Evolutionary conservation across 2,797 vertebrate genomes (phyloP), one percentile per base, ranked within the genome.

Genomic region (Arremon brunneinucha): DNA sequence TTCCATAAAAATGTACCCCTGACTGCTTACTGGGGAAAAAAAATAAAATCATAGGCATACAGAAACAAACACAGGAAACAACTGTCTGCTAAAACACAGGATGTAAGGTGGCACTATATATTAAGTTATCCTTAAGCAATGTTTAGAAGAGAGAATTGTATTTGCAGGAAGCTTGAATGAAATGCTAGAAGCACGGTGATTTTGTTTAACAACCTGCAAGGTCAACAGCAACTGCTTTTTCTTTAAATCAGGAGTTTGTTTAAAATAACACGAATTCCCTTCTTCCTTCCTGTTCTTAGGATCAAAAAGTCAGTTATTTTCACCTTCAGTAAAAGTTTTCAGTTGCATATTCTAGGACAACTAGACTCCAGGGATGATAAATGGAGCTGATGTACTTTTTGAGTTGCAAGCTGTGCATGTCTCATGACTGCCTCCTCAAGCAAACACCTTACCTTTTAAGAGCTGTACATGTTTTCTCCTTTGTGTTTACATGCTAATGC

Each of bases 381-480:
- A 49, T n/a, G 81, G 84, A 87, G 80, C 62, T 93, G 63, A 94
- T 5, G 26, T 35, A 89, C 43, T 87, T 82, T 94, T 82, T 85
- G 78, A 96, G 56, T 22, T 60, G 57, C 76, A 95, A 96, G 94
- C 78, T 94, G 95, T 55, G 75, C 43, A 47, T 47, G 78, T 82
- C 78, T 94, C 90, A 93, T 2, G 21, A 89, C 90, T 97, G 87
- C 95, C 94, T 96, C 80, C 96, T 94, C 78, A 59, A 91, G 95
- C 79, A 71, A 89, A 89, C 63, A 77, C 78, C 97, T 98, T 98
- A 98, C 98, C 98, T 98, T 96, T 96, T 68, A 97, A 86, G 82
- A 96, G 94, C 24, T 95, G 94, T 57, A 84, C 2, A 27, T 32
- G 89, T 81, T 97, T 91, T 96, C 94, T 96, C 95, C 97, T 90